Evolutionary conservation across 2,797 vertebrate species (phyloP).

Genomic region (Limnodromus scolopaceus): DNA sequence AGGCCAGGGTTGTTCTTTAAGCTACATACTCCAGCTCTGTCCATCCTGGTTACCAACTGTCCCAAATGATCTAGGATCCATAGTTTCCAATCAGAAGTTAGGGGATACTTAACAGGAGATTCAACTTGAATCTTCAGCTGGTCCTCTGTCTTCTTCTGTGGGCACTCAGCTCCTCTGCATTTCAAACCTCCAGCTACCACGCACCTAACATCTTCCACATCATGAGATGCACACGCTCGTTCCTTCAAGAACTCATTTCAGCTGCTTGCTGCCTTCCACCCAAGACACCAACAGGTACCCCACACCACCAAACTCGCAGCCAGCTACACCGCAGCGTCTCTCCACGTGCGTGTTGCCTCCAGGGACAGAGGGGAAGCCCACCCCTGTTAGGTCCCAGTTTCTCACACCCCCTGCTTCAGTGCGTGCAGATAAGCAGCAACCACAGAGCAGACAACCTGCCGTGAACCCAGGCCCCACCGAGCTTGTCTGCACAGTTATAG

Average conservation of each 20-base stretch:
- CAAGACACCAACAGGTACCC: background rate
- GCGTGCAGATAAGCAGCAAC: background rate
- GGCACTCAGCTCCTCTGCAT: background rate
- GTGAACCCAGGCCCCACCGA: background rate
- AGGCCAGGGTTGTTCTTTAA: background rate
- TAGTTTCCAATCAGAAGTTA: background rate
- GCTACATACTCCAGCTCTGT: background rate
- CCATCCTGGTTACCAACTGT: background rate
- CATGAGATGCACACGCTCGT: fast-evolving
- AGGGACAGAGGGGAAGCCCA: background rate
- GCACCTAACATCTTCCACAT: background rate
- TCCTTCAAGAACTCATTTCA: background rate
- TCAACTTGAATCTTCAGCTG: background rate
- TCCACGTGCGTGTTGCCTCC: background rate
- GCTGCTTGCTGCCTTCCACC: background rate
- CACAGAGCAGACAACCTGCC: background rate
- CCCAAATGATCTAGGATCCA: background rate
- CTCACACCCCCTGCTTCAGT: background rate
- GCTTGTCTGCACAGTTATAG: background rate
- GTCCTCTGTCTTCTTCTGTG: background rate
- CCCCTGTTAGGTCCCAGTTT: background rate
- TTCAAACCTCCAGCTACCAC: background rate
- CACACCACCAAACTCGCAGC: fast-evolving
- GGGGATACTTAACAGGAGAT: background rate
- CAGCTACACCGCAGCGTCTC: background rate